These are phyloP conservation scores for Marisa cornuarietis DNA, from an alignment of 1,140 invertebrate species.

Conservation along the genomic window DNA sequence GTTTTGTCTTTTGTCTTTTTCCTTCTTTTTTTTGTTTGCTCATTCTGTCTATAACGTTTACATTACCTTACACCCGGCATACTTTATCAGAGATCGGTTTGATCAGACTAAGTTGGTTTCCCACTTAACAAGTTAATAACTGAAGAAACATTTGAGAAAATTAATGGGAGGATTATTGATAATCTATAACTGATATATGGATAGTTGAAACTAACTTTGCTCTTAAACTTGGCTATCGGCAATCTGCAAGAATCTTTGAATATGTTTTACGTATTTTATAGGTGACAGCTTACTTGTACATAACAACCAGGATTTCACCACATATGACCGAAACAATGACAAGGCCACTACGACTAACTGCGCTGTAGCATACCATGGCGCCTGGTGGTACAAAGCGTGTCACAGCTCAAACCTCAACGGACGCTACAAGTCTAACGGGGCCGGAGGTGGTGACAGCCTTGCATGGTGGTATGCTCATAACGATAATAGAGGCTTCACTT, in stretches of 20 bases:
- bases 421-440: neutral
- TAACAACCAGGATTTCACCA: constrained; percentile 76
- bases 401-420: constrained; percentile 8
- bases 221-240: neutral
- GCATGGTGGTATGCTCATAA: no score
- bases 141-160: neutral
- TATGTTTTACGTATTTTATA: neutral
- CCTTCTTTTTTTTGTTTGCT: no score
- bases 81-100: neutral
- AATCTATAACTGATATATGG: no score
- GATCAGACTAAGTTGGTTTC: neutral
- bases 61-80: no score
- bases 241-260: no score
- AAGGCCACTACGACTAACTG: neutral
- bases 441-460: neutral
- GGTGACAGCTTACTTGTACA: constrained; percentile 67
- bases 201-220: neutral
- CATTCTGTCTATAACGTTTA: no score
- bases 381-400: constrained; percentile 15
- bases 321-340: constrained; percentile 77
- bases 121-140: neutral
- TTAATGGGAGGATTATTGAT: no score
- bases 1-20: no score
- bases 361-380: neutral
- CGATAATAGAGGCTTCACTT: no score